phyloP scores from a whole-genome alignment of 2,113 vertebrate species.

The Danionella cerebrum region DNA sequence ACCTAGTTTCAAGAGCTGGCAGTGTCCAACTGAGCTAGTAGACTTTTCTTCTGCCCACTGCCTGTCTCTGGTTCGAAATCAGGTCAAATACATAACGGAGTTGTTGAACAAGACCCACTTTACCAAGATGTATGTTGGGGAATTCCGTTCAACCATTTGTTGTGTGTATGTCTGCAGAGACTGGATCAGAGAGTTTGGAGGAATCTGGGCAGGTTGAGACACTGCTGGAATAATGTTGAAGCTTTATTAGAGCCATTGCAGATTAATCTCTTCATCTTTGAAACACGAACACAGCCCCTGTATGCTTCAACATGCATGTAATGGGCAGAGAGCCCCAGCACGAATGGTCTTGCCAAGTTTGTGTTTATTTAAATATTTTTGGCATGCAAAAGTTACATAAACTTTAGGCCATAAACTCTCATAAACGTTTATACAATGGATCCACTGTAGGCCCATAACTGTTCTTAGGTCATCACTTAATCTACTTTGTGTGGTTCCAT shows the following conservation, averaged over 20 bases:
- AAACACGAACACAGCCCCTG: background rate
- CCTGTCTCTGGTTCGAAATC: background rate
- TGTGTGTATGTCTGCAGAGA: background rate
- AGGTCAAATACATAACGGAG: background rate
- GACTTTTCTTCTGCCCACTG: background rate
- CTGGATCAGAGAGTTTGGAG: constrained; percentile 33
- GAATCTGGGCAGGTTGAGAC: constrained; percentile 49
- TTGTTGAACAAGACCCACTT: background rate
- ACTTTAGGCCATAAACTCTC: no score
- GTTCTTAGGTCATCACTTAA: no score
- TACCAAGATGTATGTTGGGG: background rate
- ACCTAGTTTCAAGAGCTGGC: constrained; percentile 67
- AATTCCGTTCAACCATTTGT: background rate
- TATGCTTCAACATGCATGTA: background rate
- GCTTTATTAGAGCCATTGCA: constrained; percentile 39
- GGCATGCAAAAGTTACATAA: no score
- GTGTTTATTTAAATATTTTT: background rate
- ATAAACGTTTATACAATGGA: no score
- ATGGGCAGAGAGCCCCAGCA: background rate
- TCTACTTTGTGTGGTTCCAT: no score
- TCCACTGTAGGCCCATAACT: no score
- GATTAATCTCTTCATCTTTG: background rate
- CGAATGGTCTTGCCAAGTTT: background rate
- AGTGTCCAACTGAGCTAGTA: constrained; percentile 41
- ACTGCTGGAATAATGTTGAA: constrained; percentile 39